Conservation (phyloP, 2,797 vertebrate genomes). For the Melanotaenia nigrans region DNA sequence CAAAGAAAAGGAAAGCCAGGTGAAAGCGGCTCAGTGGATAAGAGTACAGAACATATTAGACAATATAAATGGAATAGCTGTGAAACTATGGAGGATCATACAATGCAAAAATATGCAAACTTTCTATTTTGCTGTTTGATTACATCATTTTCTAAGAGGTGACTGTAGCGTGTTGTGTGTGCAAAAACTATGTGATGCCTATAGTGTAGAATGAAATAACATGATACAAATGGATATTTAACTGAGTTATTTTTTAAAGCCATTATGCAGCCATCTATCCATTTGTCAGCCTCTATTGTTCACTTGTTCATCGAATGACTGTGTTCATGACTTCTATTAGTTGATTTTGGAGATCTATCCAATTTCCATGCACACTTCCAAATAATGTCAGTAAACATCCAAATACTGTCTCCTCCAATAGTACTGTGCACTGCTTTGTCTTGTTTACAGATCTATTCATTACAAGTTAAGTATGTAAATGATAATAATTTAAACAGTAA, state of each 20-base stretch:
- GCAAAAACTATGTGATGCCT: slow-evolving; percentile 71
- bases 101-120: slow-evolving; percentile 89
- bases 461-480: slow-evolving; percentile 50
- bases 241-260: slow-evolving; percentile 78
- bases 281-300: slow-evolving; percentile 64
- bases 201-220: slow-evolving; percentile 77
- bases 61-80: slow-evolving; percentile 73
- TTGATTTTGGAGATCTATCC: slow-evolving; percentile 41
- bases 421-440: slow-evolving; percentile 68
- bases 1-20: slow-evolving; percentile 44
- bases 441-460: slow-evolving; percentile 54
- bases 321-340: slow-evolving; percentile 61
- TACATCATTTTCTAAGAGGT: slow-evolving; percentile 82
- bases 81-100: slow-evolving; percentile 83
- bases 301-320: slow-evolving; percentile 64
- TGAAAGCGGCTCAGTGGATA: slow-evolving; percentile 50
- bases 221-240: slow-evolving; percentile 76
- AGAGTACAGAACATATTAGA: slow-evolving; percentile 41
- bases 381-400: slow-evolving; percentile 59
- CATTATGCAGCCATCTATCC: slow-evolving; percentile 76
- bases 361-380: slow-evolving; percentile 55
- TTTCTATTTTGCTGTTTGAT: slow-evolving; percentile 85
- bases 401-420: slow-evolving; percentile 60
- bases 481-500: slow-evolving; percentile 39
- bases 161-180: slow-evolving; percentile 79